Conservation (phyloP, 2,797 vertebrate genomes). For the Enteromius mattozi region DNA sequence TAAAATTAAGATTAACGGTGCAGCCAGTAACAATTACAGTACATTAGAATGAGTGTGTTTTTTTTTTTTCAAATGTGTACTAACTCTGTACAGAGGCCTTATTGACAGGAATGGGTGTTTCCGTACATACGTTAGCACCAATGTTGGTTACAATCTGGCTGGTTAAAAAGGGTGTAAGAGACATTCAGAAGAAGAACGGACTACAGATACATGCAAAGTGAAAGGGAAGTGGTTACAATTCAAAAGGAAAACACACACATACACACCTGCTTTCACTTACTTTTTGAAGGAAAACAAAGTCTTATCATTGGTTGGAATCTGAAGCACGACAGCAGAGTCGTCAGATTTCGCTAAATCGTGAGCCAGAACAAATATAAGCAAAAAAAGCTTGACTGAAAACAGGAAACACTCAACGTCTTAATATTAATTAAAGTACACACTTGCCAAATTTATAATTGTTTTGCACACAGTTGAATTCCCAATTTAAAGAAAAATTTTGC, state of each 20-base stretch:
- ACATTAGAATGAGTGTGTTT: not conserved
- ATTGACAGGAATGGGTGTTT: conserved; percentile 30
- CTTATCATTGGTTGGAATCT: conserved; percentile 60
- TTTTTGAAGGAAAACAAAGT: conserved; percentile 62
- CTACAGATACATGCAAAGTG: conserved; percentile 49
- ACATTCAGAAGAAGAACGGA: conserved; percentile 49
- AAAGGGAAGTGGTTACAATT: conserved; percentile 62
- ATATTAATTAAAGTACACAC: not conserved
- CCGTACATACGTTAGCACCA: not conserved
- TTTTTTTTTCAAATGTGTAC: not conserved
- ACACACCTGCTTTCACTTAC: conserved; percentile 62
- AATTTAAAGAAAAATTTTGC: not conserved
- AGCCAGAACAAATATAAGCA: conserved; percentile 24
- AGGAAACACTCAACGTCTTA: conserved; percentile 19
- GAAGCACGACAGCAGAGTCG: conserved; percentile 46
- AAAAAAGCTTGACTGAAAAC: conserved; percentile 18
- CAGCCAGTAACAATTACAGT: not conserved
- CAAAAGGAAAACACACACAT: conserved; percentile 49
- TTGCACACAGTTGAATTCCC: not conserved
- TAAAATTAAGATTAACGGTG: not conserved
- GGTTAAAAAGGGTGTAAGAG: conserved; percentile 8
- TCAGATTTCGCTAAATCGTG: conserved; percentile 8
- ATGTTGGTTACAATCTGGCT: conserved; percentile 25
- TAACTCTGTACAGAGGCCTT: not conserved
- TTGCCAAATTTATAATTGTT: conserved; percentile 5